These are phyloP conservation scores for Etheostoma cragini DNA, from an alignment of 2,113 vertebrate species.

Conservation along the genomic window DNA sequence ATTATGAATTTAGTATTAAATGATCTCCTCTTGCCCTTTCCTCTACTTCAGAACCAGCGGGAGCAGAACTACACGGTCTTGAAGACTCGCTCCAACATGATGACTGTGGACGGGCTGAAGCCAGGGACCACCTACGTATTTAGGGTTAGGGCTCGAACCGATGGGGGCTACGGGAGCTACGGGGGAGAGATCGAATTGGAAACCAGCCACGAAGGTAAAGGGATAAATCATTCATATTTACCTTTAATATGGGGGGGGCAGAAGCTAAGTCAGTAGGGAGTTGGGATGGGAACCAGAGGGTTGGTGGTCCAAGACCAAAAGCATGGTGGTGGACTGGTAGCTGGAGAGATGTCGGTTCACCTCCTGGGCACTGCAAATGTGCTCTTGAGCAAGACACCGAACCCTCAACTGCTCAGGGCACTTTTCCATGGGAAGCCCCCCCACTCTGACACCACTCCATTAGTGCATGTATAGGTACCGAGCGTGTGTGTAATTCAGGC, in stretches of 20 bases:
- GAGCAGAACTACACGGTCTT: conserved; percentile 89
- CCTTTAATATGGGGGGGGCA: not conserved
- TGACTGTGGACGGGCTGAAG: conserved; percentile 88
- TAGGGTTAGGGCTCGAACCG: conserved; percentile 85
- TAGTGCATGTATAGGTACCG: no score
- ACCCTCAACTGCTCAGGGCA: no score
- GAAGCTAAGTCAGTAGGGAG: no score
- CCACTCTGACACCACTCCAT: no score
- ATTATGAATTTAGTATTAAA: conserved; percentile 16
- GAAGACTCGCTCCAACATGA: conserved; percentile 87
- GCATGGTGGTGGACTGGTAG: no score
- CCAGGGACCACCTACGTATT: conserved; percentile 87
- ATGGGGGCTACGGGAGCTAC: conserved; percentile 86
- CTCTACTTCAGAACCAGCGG: conserved; percentile 82
- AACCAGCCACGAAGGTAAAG: conserved; percentile 87
- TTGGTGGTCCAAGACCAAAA: no score
- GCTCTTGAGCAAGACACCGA: no score
- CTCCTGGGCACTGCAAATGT: no score
- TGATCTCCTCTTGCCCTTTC: not conserved
- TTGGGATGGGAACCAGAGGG: no score
- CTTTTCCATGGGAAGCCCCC: no score
- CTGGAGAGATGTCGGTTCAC: no score
- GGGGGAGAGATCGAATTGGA: conserved; percentile 88
- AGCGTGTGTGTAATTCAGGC: no score
- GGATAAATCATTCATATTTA: not conserved